Conservation (phyloP, 2,113 vertebrate genomes). For the Cercopithecus mona region DNA sequence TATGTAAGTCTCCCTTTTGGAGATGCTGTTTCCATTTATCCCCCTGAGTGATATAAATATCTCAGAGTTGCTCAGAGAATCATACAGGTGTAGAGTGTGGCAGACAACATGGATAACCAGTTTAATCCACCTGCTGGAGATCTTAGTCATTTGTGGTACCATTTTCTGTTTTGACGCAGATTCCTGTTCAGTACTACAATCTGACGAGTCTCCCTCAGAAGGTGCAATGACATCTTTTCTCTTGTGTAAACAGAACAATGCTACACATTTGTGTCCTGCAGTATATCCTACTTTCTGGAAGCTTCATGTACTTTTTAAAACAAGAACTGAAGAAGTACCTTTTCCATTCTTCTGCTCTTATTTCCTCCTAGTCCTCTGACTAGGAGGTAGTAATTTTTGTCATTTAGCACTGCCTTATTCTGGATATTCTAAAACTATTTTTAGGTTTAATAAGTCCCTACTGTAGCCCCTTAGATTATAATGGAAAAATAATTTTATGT, state of each 20-base stretch:
- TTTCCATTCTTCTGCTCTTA: neutral
- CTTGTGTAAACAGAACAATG: neutral
- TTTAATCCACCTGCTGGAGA: neutral
- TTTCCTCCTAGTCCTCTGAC: neutral
- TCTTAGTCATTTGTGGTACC: neutral
- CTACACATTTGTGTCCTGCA: neutral
- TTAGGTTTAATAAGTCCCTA: neutral
- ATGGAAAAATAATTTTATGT: slow-evolving; percentile 21
- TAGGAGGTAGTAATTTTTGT: neutral
- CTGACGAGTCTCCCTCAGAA: neutral
- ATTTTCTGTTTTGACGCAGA: neutral
- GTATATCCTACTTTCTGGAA: neutral
- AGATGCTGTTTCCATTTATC: neutral
- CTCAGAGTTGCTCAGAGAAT: slow-evolving; percentile 10
- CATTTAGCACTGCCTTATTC: slow-evolving; percentile 21
- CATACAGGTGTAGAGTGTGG: neutral
- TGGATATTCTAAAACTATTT: neutral
- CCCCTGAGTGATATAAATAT: neutral
- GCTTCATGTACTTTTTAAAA: neutral
- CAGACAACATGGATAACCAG: neutral
- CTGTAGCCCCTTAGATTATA: neutral
- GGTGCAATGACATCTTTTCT: neutral
- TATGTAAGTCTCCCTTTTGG: neutral
- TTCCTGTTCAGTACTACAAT: neutral
- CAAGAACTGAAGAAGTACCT: neutral